These are phyloP conservation scores for Apostichopus californicus DNA, from an alignment of 35 echinoderm and acorn worm genomes.

Conservation along the genomic window DNA sequence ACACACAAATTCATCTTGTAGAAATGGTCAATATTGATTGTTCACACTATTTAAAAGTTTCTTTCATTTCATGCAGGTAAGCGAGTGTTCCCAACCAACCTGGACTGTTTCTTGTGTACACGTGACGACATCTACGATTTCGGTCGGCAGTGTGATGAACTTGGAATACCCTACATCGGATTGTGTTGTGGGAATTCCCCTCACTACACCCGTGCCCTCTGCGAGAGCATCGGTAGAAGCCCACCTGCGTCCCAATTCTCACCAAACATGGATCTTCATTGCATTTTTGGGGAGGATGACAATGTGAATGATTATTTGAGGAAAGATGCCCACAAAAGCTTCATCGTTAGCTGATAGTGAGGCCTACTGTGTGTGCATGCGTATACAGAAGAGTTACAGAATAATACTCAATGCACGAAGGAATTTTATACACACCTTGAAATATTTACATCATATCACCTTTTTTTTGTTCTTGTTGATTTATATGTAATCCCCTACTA, in stretches of 20 bases:
- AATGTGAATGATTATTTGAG: constrained; percentile 33
- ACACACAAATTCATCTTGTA: too few relatives aligned
- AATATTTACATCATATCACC: too few relatives aligned
- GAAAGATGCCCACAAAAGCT: background rate
- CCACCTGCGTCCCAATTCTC: constrained; percentile 67
- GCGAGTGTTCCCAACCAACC: constrained; percentile 58
- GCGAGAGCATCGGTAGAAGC: constrained; percentile 69
- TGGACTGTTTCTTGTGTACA: constrained; percentile 57
- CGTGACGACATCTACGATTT: constrained; percentile 70
- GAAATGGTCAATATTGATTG: too few relatives aligned
- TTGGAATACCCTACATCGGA: constrained; percentile 82
- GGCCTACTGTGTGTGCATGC: background rate
- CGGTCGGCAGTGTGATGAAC: constrained; percentile 60
- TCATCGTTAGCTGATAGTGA: background rate
- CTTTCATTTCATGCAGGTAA: constrained; percentile 44
- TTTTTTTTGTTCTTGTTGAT: too few relatives aligned
- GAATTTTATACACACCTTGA: too few relatives aligned
- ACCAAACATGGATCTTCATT: constrained; percentile 69
- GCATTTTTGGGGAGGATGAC: constrained; percentile 61
- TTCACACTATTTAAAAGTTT: too few relatives aligned
- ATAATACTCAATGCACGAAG: too few relatives aligned
- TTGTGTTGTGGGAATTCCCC: constrained; percentile 87
- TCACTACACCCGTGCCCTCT: constrained; percentile 77
- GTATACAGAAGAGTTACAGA: background rate
- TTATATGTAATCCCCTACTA: too few relatives aligned